Base-by-base conservation (phyloP, 1,140 invertebrate genomes). In the Drosophila mayri region DNA sequence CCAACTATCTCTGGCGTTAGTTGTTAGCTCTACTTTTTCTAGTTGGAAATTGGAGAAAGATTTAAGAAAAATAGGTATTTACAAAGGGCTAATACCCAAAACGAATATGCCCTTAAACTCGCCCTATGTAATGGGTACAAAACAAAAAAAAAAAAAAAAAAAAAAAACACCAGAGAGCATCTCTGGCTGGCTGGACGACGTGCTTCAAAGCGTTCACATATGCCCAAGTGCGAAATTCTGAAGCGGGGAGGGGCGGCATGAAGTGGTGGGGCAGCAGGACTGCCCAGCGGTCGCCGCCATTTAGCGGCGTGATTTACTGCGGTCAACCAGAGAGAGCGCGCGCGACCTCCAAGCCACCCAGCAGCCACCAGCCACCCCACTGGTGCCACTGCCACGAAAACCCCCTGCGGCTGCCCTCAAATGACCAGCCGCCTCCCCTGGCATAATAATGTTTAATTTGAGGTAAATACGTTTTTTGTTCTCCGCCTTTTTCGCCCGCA, bases 261-360 rank as follows among this genome's bases (percentile, higher is more conserved):
- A 16, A 41, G 28, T 35, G 52, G 57, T 35, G 32, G 2, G 28
- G 28, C n/a, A 32, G 6, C 32, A 37, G 50, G 20, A n/a, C 66
- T 82, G 79, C 61, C 68, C 82, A 82, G 74, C 62, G 79, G 83
- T 79, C 71, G 67, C 54, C 73, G 85, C 78, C 77, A 90, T 90
- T 90, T 90, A 90, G 88, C 85, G 78, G 75, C 85, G 90, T 92
- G 90, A 92, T 92, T 92, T 92, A 92, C 90, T 90, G 90, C 90
- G 90, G 90, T 91, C 82, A 88, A 58, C 73, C 66, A 25, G 25
- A 25, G 25, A 22, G 40, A 62, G 52, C 61, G 49, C 66, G 58
- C 60, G 73, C 55, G 37, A 72, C 78, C 40, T 62, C 44, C 46
- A 44, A 1, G 9, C 12, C 30, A 16, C 35, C 49, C 25, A 43